Evolutionary conservation across 2,797 vertebrate species (phyloP).

Genomic region (Ispidina picta): DNA sequence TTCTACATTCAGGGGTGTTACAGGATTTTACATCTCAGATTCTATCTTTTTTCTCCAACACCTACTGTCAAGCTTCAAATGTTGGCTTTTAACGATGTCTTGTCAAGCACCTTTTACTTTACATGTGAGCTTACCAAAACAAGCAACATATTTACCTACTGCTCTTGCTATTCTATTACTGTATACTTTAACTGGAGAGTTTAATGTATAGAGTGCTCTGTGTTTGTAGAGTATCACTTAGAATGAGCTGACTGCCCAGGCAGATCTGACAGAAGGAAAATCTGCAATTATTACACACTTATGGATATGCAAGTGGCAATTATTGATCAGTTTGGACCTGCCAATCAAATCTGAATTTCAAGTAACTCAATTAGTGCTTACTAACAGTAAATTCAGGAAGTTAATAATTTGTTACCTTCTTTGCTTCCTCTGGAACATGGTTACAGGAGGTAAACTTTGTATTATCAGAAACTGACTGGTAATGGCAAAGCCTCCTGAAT

Average conservation of each 20-base stretch:
- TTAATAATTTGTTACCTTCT: background rate
- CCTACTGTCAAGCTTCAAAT: background rate
- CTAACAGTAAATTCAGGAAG: slow-evolving; percentile 13
- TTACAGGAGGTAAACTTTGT: background rate
- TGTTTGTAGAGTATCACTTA: background rate
- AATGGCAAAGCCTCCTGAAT: background rate
- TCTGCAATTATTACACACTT: slow-evolving; percentile 2
- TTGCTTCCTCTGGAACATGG: background rate
- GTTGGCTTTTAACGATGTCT: background rate
- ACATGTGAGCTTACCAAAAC: background rate
- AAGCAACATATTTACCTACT: background rate
- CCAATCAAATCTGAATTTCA: slow-evolving; percentile 27
- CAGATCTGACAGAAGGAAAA: background rate
- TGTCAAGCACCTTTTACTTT: background rate
- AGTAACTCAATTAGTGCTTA: slow-evolving; percentile 31
- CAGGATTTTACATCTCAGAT: background rate
- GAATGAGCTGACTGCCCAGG: background rate
- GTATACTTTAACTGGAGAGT: background rate
- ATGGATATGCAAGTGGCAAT: slow-evolving; percentile 20
- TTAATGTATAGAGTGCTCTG: background rate
- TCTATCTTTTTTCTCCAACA: background rate
- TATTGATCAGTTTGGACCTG: slow-evolving; percentile 35
- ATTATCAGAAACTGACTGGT: background rate
- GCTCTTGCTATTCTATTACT: background rate
- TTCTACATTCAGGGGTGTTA: background rate